Conservation (phyloP, 2,113 vertebrate genomes). For the Daboia siamensis region DNA sequence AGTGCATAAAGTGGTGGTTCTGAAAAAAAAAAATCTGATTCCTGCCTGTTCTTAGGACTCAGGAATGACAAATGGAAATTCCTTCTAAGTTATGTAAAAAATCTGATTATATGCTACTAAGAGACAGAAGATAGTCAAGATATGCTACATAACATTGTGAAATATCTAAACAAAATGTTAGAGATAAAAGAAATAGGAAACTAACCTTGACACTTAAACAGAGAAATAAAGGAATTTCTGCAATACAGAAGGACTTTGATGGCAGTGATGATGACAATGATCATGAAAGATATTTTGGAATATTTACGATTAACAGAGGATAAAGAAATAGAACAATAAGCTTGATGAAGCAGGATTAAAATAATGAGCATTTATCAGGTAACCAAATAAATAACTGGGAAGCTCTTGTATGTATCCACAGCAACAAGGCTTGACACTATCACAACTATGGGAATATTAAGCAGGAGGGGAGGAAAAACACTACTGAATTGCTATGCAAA, state of each 20-base stretch:
- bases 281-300: background rate
- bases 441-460: background rate
- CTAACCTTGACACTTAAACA: background rate
- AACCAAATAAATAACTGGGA: background rate
- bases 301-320: background rate
- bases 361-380: background rate
- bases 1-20: background rate
- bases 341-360: background rate
- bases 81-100: background rate
- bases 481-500: background rate
- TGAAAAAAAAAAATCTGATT: background rate
- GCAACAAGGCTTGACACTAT: background rate
- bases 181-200: background rate
- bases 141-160: background rate
- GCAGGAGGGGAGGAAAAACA: background rate
- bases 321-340: background rate
- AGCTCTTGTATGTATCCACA: background rate
- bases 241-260: background rate
- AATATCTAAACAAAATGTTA: background rate
- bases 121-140: background rate
- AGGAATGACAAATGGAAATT: background rate
- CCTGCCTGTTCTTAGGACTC: background rate
- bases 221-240: background rate
- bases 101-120: background rate
- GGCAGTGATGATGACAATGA: background rate